Evolutionary conservation across 1,140 invertebrate genomes (phyloP), one percentile per base, ranked within the genome.

Genomic region (Musca vetustissima): DNA sequence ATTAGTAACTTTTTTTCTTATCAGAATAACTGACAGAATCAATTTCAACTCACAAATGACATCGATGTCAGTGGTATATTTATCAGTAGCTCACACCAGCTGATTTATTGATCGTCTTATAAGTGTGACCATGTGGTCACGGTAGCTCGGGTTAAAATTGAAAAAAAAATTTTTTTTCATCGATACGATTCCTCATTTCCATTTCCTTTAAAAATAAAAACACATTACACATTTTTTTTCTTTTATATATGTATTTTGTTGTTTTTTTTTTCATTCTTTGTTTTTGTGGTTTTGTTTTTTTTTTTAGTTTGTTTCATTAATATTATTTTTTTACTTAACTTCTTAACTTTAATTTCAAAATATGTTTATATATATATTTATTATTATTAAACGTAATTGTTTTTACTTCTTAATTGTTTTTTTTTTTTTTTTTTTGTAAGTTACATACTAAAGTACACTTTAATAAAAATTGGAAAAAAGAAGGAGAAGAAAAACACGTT

Each of bases 331-430:
- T 28, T 49, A 65, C 64, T 65, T 65, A 49, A 65, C 64, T 48
- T n/a, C 64, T 65, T 65, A 65, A 49, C 64, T 65, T 65, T 65
- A 65, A 65, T 50, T 48, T 50, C 48, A 65, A 49, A 48, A 65
- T 65, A 48, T 65, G 48, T 65, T 49, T 65, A 50, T 59, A 8
- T 24, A n/a, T n/a, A 22, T 59, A 59, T 65, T 21, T 65, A 65
- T 65, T 43, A 43, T 61, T 36, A 61, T 61, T 61, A 61, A 61
- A 61, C 57, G 57, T 61, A 61, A 43, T 61, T 61, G 17, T 61
- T 19, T 61, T 19, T 61, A 24, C 9, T 55, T 55, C 24, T 14
- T 55, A n/a, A n/a, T n/a, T n/a, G n/a, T 59, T 13, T 59, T 59
- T 59, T n/a, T 59, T 59, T 19, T 61, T 61, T 19, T 21, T 36